Evolutionary conservation across 23 tunicate genomes (phyloP), one percentile per base, ranked within the genome.

Genomic region (Botrylloides violaceus): DNA sequence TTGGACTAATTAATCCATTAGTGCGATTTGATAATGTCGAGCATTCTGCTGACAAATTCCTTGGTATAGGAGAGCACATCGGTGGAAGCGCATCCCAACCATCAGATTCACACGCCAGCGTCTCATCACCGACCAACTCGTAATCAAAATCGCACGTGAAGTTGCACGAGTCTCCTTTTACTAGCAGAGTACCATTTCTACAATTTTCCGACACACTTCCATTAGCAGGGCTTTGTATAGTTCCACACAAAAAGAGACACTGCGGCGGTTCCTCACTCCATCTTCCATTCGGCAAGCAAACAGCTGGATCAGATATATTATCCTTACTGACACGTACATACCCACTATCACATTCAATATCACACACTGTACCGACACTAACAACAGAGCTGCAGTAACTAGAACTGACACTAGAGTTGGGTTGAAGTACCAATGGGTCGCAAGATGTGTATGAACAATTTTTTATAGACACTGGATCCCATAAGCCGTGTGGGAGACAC

Each of bases 1-100:
- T 28, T 2, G 83, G 83, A 3, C 26, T 43, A 4, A 65, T 65
- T 31, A 33, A 34, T 4, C 81, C 81, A 49, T 65, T 37, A 31
- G 36, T 18, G 12, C 65, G 73, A 0, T 64, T 7, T 26, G 55
- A 39, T 27, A 38, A 68, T 2, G 32, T 38, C 2, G 35, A 15
- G 31, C 73, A 65, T 1, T 4, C 35, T 1, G 15, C 32, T 0
- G 73, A 50, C 2, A 32, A 48, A 66, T 21, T 9, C 2, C 29
- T 58, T 4, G 5, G 5, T 3, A 66, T 34, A 4, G 21, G 2
- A 22, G 57, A 2, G 37, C 83, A 79, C 4, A 58, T 58, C 12
- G 83, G 76, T 2, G 36, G 29, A 36, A 68, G 39, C 34, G 4
- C 36, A 39, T 70, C 59, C 83, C 83, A 79, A 32, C 35, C 56